Evolutionary conservation across 2,797 vertebrate species (phyloP).

Genomic region (Tiaroga cobitis): DNA sequence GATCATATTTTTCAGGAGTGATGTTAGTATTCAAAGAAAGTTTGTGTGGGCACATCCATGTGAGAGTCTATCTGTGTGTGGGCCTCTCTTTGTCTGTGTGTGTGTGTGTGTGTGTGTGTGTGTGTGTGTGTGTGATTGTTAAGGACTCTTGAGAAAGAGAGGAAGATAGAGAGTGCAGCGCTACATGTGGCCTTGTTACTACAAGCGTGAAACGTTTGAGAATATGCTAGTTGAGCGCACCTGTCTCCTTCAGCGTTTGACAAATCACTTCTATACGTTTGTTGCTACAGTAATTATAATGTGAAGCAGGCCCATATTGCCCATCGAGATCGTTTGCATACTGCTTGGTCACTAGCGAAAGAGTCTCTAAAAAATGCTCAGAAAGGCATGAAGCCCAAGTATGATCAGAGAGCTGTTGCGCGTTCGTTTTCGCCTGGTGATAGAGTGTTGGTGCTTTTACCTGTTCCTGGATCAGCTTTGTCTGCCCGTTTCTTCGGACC

Average conservation of each 20-base stretch:
- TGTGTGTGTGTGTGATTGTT: not conserved
- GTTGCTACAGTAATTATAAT: constrained; percentile 20
- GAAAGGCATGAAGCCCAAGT: no score
- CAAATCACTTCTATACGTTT: constrained; percentile 10
- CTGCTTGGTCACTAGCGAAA: no score
- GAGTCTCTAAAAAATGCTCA: no score
- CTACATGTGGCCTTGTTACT: not conserved
- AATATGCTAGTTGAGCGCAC: constrained; percentile 5
- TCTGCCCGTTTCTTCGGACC: no score
- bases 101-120: not conserved
- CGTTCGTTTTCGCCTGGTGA: no score
- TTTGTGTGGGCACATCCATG: constrained; percentile 26
- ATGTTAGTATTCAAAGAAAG: constrained; percentile 23
- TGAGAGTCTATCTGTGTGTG: constrained; percentile 25
- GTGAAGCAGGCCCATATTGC: constrained; percentile 26
- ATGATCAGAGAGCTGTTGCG: no score
- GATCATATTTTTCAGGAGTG: not conserved
- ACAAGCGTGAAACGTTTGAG: constrained; percentile 2
- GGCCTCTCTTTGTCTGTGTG: constrained; percentile 3
- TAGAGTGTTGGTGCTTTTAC: no score
- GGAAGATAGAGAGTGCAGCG: not conserved
- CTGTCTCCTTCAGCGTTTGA: not conserved
- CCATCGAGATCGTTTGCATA: no score
- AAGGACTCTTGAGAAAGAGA: constrained; percentile 11
- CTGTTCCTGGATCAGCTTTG: no score